Evolutionary conservation across 2,113 vertebrate species (phyloP), one percentile per base, ranked within the genome.

Genomic region (Heterotilapia buettikoferi): DNA sequence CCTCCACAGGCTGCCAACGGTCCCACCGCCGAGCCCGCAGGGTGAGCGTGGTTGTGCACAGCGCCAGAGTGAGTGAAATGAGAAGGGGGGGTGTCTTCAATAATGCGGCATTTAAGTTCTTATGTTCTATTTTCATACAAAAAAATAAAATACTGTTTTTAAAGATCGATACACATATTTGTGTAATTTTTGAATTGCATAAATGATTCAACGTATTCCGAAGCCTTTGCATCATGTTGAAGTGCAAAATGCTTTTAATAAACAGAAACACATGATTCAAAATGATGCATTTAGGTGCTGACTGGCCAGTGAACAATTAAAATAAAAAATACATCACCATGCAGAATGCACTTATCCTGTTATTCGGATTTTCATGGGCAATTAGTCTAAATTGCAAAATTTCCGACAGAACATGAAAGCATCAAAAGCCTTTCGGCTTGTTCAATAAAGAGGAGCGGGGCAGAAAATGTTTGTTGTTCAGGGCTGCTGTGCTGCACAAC

Each of bases 11-110:
- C 87, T 56, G 9, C 82, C 81, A 80, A 2, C 76, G 66, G 63
- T 71, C 84, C 82, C 83, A 54, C 26, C 61, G 47, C 26, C 54
- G 9, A 76, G 85, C 80, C 84, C 78, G 79, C 86, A 21, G 90
- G 89, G 90, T 90, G 86, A 87, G 88, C 47, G 88, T 94, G 93
- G 92, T 92, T 87, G 93, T 92, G 94, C 86, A 88, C 63, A 80
- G 78, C 13, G 31, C 53, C 8, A 4, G 90, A 29, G 91, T 31
- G 93, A 52, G 91, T 26, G 24, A 59, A 78, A 73, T 87, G 88
- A 89, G 88, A 83, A 83, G 87, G 89, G 18, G 18, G 93, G 31
- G 31, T 85, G 53, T 92, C 92, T 94, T 92, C 92, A 94, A 88
- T 92, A 88, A 86, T 86, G 93, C 59, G 88, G 93, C 92, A 16